Percentiles rank a stretch among this genome's conserved stretches.
Conservation (phyloP, 2,888 invertebrate genomes). For the Melieria omissa region DNA sequence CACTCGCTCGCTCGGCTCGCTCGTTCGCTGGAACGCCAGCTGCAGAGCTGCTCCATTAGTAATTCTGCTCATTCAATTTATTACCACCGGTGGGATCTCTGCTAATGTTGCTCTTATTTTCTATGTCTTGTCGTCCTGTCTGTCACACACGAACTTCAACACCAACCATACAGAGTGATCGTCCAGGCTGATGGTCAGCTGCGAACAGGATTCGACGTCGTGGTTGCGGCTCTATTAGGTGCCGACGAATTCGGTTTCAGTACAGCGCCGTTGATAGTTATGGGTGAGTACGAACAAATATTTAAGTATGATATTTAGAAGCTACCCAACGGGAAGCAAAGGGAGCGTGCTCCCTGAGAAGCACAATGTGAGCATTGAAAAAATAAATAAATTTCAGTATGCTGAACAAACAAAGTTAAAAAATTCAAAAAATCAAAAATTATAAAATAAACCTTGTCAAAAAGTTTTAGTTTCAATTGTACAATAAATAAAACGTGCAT, state of each 20-base stretch:
- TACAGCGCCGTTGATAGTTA: constrained; percentile 95
- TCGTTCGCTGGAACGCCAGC: constrained; percentile 54
- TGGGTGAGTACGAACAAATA: constrained; percentile 70
- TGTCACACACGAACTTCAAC: too few relatives aligned
- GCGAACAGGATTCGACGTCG: constrained; percentile 94
- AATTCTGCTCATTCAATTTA: constrained; percentile 61
- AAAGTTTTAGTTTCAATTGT: too few relatives aligned
- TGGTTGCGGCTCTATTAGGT: constrained; percentile 94
- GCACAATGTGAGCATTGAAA: too few relatives aligned
- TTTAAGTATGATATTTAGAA: not conserved
- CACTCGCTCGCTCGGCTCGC: constrained; percentile 48
- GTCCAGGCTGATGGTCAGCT: constrained; percentile 97
- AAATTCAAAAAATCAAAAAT: too few relatives aligned
- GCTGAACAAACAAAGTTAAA: too few relatives aligned
- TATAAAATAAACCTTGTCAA: too few relatives aligned
- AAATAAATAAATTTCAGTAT: too few relatives aligned
- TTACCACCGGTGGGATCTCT: constrained; percentile 44
- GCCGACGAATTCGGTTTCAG: constrained; percentile 99
- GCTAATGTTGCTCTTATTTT: constrained; percentile 56
- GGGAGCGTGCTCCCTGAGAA: too few relatives aligned
- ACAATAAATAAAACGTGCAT: too few relatives aligned
- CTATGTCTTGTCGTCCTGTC: constrained; percentile 53
- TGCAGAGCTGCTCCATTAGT: constrained; percentile 65
- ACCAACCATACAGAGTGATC: constrained; percentile 75
- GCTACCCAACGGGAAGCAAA: too few relatives aligned